Evolutionary conservation across 92 coral and sea anemone species (phyloP), one percentile per base, ranked within the genome.

Genomic region (Galaxea fascicularis): DNA sequence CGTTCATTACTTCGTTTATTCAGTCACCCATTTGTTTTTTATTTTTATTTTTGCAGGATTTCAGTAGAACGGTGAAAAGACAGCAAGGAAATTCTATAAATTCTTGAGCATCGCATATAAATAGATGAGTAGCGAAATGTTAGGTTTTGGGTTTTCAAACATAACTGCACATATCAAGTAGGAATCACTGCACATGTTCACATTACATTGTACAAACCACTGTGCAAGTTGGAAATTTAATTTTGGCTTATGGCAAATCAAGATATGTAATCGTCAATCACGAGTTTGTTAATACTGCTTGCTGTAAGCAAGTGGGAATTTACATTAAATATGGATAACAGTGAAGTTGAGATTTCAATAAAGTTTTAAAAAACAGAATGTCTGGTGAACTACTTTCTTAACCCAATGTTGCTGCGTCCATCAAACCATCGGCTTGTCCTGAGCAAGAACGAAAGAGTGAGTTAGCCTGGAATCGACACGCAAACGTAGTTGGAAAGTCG

Each of bases 281-380:
- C 45, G 20, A 31, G 67, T 65, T 69, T 54, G 66, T 71, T 57
- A 41, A 81, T 53, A 69, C 44, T 59, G 25, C 17, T 30, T 69
- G 30, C 41, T 58, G 56, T 41, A 41, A 70, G 66, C 66, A 65
- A 67, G 53, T 52, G 77, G 30, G 35, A 21, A 57, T 39, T 70
- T 70, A 70, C 58, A 30, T 82, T 82, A 9, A 70, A 58, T 70
- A 54, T 54, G 35, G 70, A 39, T 82, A 54, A 45, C 73, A 82
- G 78, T 41, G 86, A 71, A 68, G 45, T n/a, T 29, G 58, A 54
- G 71, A 82, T 25, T 31, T 58, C 78, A 82, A 82, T 82, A 82
- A 82, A 82, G 41, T 35, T 51, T 31, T 70, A 82, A 54, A 66
- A 31, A 70, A 28, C 24, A 39, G 59, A 46, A 17, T 25, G 45